Evolutionary conservation across 2,797 vertebrate species (phyloP).

Genomic region (Vespertilio murinus): DNA sequence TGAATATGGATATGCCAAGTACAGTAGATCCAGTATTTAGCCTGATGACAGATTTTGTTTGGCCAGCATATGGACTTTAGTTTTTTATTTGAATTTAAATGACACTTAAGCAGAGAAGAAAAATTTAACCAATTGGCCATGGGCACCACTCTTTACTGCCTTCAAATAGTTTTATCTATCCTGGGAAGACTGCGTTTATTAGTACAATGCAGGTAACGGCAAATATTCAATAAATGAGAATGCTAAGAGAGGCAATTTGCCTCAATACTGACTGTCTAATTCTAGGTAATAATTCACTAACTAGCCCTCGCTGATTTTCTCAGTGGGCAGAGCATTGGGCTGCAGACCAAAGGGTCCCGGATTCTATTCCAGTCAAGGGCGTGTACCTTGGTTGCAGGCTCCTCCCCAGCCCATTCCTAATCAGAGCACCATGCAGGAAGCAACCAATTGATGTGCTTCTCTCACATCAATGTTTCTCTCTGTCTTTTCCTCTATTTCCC

Average conservation of each 20-base stretch:
- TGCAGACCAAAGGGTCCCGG: too few species aligned
- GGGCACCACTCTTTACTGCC: background rate
- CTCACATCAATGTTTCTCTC: too few species aligned
- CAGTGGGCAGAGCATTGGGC: too few species aligned
- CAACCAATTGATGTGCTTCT: too few species aligned
- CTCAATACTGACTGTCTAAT: background rate
- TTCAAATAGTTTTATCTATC: background rate
- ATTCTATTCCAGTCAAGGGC: too few species aligned
- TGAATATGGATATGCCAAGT: background rate
- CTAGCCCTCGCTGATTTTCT: background rate
- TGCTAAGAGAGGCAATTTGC: background rate
- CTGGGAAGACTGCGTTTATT: background rate
- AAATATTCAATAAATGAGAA: background rate
- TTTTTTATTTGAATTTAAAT: slow-evolving; percentile 49
- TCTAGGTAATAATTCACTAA: background rate
- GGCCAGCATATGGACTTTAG: background rate
- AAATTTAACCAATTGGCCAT: background rate
- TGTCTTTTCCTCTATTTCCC: too few species aligned
- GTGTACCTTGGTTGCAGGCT: too few species aligned
- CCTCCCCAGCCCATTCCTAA: too few species aligned
- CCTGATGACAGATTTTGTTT: background rate
- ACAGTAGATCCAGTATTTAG: background rate
- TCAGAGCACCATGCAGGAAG: too few species aligned
- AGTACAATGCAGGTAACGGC: background rate
- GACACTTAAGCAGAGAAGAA: background rate